Percentiles rank a stretch among this genome's conserved stretches.
Evolutionary conservation across 2,113 vertebrate species (phyloP).

Genomic region (Pseudorhombus dupliciocellatus): DNA sequence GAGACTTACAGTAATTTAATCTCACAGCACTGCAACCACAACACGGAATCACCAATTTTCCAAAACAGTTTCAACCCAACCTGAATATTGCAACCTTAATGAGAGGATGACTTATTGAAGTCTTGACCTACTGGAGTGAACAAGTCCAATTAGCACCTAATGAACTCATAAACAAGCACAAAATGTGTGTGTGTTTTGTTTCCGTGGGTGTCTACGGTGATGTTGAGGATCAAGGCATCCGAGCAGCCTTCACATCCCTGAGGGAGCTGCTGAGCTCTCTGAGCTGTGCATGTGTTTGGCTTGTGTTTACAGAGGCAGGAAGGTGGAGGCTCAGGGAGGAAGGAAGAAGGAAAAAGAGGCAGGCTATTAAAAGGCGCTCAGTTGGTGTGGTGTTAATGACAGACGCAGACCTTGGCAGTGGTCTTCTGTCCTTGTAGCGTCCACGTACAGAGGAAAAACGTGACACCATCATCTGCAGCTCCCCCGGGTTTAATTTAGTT

Average conservation of each 20-base stretch:
- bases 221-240: neutral
- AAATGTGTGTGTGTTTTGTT: neutral
- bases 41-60: no score
- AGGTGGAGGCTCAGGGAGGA: slow-evolving; percentile 63
- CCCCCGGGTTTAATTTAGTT: slow-evolving; percentile 24
- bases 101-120: neutral
- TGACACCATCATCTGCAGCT: slow-evolving; percentile 14
- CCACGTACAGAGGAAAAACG: slow-evolving; percentile 39
- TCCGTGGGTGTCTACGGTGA: no score
- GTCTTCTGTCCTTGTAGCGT: slow-evolving; percentile 44
- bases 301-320: slow-evolving; percentile 62
- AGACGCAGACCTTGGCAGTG: slow-evolving; percentile 58
- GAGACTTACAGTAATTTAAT: no score
- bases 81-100: neutral
- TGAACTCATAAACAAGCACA: neutral
- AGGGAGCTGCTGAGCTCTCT: slow-evolving; percentile 2
- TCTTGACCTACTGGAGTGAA: neutral
- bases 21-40: neutral
- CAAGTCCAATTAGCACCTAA: neutral
- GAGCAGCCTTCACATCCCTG: neutral
- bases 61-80: neutral
- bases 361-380: slow-evolving; percentile 67
- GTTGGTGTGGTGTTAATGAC: slow-evolving; percentile 54
- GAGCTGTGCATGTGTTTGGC: slow-evolving; percentile 20
- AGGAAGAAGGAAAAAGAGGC: slow-evolving; percentile 63